Evolutionary conservation across 2,113 vertebrate genomes (phyloP).

Genomic region (Dromaius novaehollandiae): DNA sequence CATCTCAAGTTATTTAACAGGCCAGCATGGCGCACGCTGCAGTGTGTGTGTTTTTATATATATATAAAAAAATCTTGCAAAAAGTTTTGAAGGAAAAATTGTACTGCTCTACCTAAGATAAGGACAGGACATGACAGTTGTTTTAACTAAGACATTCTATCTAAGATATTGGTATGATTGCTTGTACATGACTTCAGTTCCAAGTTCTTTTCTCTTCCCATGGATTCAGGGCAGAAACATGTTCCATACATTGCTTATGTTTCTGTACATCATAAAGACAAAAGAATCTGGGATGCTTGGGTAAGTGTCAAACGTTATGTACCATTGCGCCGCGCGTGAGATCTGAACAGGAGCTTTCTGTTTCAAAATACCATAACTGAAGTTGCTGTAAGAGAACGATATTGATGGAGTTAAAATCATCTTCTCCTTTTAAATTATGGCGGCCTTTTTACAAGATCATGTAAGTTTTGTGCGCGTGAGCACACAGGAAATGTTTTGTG

Average conservation of each 20-base stretch:
- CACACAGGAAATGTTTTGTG: not conserved
- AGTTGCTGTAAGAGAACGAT: rapidly evolving
- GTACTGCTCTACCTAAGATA: too few relatives aligned
- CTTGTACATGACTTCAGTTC: rapidly evolving
- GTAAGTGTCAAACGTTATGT: conserved; percentile 68
- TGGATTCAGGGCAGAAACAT: conserved; percentile 90
- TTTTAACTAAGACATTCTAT: not conserved
- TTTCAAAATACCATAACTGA: not conserved
- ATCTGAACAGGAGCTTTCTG: not conserved
- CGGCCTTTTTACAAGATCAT: not conserved
- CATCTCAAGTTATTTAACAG: not conserved
- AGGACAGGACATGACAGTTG: too few relatives aligned
- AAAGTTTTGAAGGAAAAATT: too few relatives aligned
- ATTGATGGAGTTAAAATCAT: rapidly evolving
- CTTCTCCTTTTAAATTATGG: rapidly evolving
- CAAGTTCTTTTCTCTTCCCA: not conserved
- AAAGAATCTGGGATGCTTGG: conserved; percentile 98
- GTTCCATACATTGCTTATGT: conserved; percentile 97
- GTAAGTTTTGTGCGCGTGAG: rapidly evolving
- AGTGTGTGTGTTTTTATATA: too few relatives aligned
- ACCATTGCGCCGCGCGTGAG: rapidly evolving
- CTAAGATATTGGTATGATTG: not conserved
- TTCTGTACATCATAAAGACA: conserved; percentile 93
- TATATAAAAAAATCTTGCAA: not conserved
- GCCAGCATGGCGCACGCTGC: not conserved